Conservation (phyloP, 2,888 invertebrate species). For the Entomobrya proxima region DNA sequence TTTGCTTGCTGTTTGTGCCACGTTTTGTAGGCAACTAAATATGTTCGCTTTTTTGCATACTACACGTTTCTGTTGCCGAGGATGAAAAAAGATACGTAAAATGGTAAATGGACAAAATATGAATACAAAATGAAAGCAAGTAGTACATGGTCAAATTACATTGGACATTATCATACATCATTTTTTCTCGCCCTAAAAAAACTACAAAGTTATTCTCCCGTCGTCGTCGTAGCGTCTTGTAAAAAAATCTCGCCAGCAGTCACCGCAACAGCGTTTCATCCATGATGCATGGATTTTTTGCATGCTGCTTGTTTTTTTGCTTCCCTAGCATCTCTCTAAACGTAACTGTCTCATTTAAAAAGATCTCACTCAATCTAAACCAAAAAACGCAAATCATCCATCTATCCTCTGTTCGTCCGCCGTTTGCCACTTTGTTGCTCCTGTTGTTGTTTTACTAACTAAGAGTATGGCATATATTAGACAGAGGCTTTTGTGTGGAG, state of each 20-base stretch:
- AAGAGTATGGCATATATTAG: background rate
- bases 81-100: background rate
- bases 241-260: no score
- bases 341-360: conserved; percentile 38
- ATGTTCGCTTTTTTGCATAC: background rate
- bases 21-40: no score
- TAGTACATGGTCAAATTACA: conserved; percentile 2
- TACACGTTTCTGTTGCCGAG: background rate
- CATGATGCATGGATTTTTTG: no score
- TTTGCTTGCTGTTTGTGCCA: no score
- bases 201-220: background rate
- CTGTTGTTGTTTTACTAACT: background rate
- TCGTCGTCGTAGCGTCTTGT: background rate
- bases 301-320: no score
- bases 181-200: background rate
- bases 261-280: no score
- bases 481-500: background rate
- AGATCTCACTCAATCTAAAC: conserved; percentile 26
- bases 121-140: background rate
- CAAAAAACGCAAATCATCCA: conserved; percentile 31
- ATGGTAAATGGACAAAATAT: background rate
- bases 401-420: background rate
- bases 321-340: no score
- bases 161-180: conserved; percentile 1
- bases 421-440: background rate